Base-by-base conservation (phyloP, 2,113 vertebrate genomes). In the Chascanopsetta lugubris region DNA sequence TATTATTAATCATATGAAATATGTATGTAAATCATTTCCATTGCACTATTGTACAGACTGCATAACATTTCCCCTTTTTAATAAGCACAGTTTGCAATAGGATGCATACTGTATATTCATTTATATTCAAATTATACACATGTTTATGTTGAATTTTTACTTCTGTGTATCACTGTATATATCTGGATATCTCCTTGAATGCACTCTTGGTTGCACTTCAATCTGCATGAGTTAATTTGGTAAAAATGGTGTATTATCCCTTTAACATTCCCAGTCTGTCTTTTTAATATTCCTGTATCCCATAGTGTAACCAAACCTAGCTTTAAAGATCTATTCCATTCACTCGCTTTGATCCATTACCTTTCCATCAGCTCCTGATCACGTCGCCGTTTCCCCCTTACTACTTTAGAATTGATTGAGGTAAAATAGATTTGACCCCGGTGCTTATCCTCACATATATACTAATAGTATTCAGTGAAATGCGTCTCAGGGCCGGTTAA, bases 391-490 rank as follows among this genome's bases (percentile, higher is more conserved):
- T 72, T 75, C 55, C 47, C 55, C 47, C 34, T 61, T 58, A 49
- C 55, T 29, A 32, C 48, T 54, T 46, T 42, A 12, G 57, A 45
- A 77, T 43, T 61, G 59, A 75, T 72, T 61, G 30, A n/a, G 10
- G 8, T 54, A 4, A 43, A 71, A 67, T 49, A 18, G 17, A 71
- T 58, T 69, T 65, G 59, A 85, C 48, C 55, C 53, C 56, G 25
- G 24, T 45, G 18, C 58, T 65, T 38, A 72, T 27, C 38, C 38
- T n/a, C 46, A 49, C 61, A 55, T 55, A 61, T n/a, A 18, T 15
- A 24, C 46, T 48, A 67, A 72, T 65, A 50, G 56, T n/a, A 25
- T 45, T 30, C 64, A 77, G 65, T 68, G 29, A 66, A 62, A 62
- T 54, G 26, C 59, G 63, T 59, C 47, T 6, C 49, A n/a, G 24